A percentile compares a stretch with the other conserved stretches of the same genome.
Evolutionary conservation across 2,888 invertebrate genomes (phyloP).

Genomic region (Gasteruption jaculator): DNA sequence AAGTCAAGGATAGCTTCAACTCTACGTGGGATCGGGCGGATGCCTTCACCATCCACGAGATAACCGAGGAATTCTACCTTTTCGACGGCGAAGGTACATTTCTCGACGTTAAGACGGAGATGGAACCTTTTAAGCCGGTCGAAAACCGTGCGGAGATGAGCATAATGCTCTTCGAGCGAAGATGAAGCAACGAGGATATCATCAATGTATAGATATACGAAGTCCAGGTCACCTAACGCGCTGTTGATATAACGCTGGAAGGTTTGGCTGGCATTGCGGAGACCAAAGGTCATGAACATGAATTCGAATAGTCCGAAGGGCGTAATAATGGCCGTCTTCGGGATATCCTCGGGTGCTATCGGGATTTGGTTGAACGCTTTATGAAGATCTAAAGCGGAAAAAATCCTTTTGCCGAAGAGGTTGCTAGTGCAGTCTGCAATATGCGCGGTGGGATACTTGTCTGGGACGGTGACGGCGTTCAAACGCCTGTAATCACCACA

Average conservation of each 20-base stretch:
- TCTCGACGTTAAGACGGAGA: slow-evolving; percentile 23
- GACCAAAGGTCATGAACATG: slow-evolving; percentile 35
- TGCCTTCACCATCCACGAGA: slow-evolving; percentile 16
- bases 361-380: slow-evolving; percentile 34
- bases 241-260: slow-evolving; percentile 38
- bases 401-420: slow-evolving; percentile 23
- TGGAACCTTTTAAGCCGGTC: slow-evolving; percentile 20
- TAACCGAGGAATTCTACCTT: slow-evolving; percentile 26
- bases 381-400: slow-evolving; percentile 24
- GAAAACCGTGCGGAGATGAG: slow-evolving; percentile 20
- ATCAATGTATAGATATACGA: slow-evolving; percentile 33
- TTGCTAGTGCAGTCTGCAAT: slow-evolving; percentile 27
- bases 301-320: slow-evolving; percentile 40
- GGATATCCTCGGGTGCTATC: slow-evolving; percentile 27
- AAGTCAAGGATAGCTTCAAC: slow-evolving; percentile 23
- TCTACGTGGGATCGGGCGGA: slow-evolving; percentile 17
- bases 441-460: slow-evolving; percentile 34
- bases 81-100: slow-evolving; percentile 20
- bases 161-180: slow-evolving; percentile 10
- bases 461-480: slow-evolving; percentile 32
- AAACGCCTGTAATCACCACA: slow-evolving; percentile 35
- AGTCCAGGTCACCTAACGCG: slow-evolving; percentile 25
- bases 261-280: slow-evolving; percentile 39
- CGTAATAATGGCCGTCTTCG: slow-evolving; percentile 33
- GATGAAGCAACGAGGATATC: slow-evolving; percentile 30